Base-by-base conservation (phyloP, 2,888 invertebrate genomes). In the Hartigia nigra region DNA sequence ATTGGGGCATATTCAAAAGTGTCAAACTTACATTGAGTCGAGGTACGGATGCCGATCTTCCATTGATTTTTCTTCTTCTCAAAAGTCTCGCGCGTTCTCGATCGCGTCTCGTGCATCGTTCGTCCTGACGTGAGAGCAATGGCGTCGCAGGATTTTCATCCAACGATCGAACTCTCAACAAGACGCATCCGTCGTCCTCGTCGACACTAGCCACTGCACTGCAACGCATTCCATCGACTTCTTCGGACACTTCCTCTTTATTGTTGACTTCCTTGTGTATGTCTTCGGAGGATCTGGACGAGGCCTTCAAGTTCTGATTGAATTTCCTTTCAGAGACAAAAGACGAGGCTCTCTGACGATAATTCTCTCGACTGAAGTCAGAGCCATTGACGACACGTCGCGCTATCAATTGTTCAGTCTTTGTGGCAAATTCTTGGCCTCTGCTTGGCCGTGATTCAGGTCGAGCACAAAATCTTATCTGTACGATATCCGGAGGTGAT, bases 1-100 rank as follows among this genome's bases (percentile, higher is more conserved):
- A 9, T 55, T 55, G 55, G 23, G 55, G 23, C 23, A 55, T 55
- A 55, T 55, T 55, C 9, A 55, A 55, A 1, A 9, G 23, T 55
- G 23, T 55, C 55, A 55, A 79, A 90, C 92, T 92, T 89, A 92
- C 91, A 79, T 90, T 86, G 76, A 89, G 84, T 82, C 91, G 87
- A 12, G 92, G 92, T 79, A 92, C 90, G 77, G 92, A 92, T 4
- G 91, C 89, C 31, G 92, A 92, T 82, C 92, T 87, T n/a, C 89
- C 88, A 84, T 90, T 90, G 82, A 91, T 90, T 76, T 89, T 90
- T 14, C 92, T 88, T 31, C 92, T 85, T 69, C 92, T 81, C 12
- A 91, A 87, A 76, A 91, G 86, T 80, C 92, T 87, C 39, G 91
- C 91, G 4, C 91, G 86, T 80, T 92, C 91, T 74, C 91, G 86